Percentiles rank a stretch among this genome's conserved stretches.
phyloP scores from a whole-genome alignment of 2,113 vertebrate genomes.

The Anhinga rufa region DNA sequence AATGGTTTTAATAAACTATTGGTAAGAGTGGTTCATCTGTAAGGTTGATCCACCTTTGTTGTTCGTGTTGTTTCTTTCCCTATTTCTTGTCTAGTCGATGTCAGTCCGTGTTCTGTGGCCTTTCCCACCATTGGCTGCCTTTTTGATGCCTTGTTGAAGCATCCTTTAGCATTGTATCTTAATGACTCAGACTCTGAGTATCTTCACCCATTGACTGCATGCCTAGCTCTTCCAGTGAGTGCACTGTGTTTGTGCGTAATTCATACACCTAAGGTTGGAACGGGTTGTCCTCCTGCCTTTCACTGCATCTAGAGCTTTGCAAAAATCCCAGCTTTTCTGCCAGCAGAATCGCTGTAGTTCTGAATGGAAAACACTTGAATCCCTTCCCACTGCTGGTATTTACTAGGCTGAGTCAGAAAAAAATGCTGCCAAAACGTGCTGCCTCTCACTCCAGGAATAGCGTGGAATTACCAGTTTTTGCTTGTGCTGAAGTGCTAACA shows the following conservation, averaged over 20 bases:
- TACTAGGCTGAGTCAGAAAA: not conserved
- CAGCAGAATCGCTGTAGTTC: not conserved
- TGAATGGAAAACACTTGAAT: not conserved
- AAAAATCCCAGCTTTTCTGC: not conserved
- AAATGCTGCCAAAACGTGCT: not conserved
- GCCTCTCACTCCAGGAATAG: not conserved
- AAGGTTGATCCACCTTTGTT: not conserved
- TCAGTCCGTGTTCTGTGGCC: not conserved
- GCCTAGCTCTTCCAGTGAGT: not conserved
- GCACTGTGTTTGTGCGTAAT: not conserved
- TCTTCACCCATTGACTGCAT: not conserved
- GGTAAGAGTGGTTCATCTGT: not conserved
- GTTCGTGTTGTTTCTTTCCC: not conserved
- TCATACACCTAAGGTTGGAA: not conserved
- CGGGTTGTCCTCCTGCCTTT: not conserved
- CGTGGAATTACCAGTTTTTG: not conserved
- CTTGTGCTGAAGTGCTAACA: not conserved
- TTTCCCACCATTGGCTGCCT: not conserved
- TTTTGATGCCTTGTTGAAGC: not conserved
- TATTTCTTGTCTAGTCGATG: fast-evolving
- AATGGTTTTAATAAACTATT: not conserved
- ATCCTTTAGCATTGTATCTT: not conserved
- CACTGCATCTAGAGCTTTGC: not conserved
- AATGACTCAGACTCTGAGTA: not conserved
- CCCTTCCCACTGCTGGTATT: not conserved